Evolutionary conservation across 2,888 invertebrate species (phyloP), one percentile per base, ranked within the genome.

Genomic region (Dicyrtomina minuta): DNA sequence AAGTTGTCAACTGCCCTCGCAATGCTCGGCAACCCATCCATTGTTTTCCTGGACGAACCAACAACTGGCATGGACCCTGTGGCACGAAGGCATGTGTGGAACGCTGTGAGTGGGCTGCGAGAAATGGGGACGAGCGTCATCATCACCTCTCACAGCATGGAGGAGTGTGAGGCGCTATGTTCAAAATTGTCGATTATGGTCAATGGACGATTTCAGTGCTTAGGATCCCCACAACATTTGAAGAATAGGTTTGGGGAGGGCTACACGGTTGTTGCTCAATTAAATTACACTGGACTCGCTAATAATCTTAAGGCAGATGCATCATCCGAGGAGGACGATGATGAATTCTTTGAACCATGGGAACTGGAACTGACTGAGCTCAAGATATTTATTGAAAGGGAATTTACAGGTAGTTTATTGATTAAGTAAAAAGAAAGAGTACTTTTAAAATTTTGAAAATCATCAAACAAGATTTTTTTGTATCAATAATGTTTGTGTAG

Each of bases 161-260:
- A 90, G 81, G 92, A 92, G 82, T 91, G 91, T 82, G 92, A 92
- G 83, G 90, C 89, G 41, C 83, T 92, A 44, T 92, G 92, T 81
- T 89, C 90, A 1, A 84, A 91, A 12, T 82, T 92, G 78, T 90
- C 90, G 43, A 89, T 92, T 71, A 92, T 92, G 91, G 91, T 91
- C 66, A 88, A 89, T 80, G 92, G 92, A 0, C 84, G 86, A 75
- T 88, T 92, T 80, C 85, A 87, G 79, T 90, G 89, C 76, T 83
- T 90, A 51, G 91, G 91, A 53, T 88, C 89, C 2, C 87, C 89
- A 71, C 90, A 90, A 75, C 88, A 90, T 79, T 84, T 92, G 62
- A 91, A 91, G 81, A 87, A 87, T 79, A 91, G 90, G 82, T 92
- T 89, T 81, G 88, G 86, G 49, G 84, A 87, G 82, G 87, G 87